These are phyloP conservation scores for Engraulis encrasicolus DNA, from an alignment of 2,113 vertebrate species.

Conservation along the genomic window DNA sequence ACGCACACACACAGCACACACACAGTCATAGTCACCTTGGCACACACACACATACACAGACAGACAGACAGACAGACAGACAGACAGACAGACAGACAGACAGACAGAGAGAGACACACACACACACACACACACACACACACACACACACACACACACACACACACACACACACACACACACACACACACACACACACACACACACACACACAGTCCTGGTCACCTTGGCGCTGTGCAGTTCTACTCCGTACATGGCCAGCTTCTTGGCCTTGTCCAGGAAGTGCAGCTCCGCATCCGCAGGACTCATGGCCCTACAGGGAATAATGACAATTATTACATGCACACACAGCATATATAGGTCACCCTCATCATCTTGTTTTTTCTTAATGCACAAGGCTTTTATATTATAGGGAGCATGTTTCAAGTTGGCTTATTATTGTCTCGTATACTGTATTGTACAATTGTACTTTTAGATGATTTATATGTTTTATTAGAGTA, in stretches of 20 bases:
- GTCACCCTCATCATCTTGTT: no score
- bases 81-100: no score
- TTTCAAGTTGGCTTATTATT: no score
- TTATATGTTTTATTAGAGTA: no score
- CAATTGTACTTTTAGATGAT: no score
- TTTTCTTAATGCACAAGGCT: no score
- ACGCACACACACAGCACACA: constrained; percentile 29
- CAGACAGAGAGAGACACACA: neutral
- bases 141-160: neutral
- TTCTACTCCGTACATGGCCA: constrained; percentile 97
- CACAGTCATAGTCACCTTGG: neutral
- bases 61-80: no score
- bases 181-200: neutral
- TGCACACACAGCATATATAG: no score
- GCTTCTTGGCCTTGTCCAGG: constrained; percentile 97
- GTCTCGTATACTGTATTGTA: no score
- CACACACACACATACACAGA: constrained; percentile 34
- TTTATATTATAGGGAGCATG: no score
- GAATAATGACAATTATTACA: no score
- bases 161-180: neutral
- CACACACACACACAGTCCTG: neutral
- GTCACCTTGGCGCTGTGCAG: constrained; percentile 97
- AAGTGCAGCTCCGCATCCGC: constrained; percentile 96
- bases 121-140: neutral
- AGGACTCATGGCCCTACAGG: constrained; percentile 91